phyloP scores from a whole-genome alignment of 2,888 invertebrate genomes.

The Dastarcus helophoroides region DNA sequence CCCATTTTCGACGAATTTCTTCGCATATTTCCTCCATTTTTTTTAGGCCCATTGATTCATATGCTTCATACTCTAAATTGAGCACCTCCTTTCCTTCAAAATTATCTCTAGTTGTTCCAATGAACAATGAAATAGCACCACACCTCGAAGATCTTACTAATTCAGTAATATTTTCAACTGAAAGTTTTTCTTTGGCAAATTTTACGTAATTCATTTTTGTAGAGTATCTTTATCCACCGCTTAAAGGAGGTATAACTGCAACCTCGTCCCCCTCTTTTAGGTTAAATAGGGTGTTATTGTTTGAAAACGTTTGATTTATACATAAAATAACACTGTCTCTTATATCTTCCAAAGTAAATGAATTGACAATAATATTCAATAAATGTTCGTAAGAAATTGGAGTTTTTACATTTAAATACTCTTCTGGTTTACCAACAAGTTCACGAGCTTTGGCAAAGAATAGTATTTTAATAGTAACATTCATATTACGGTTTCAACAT shows the following conservation, averaged over 20 bases:
- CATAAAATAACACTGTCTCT: conserved; percentile 64
- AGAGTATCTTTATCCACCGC: conserved; percentile 70
- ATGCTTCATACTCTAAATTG: conserved; percentile 87
- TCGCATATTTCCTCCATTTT: conserved; percentile 68
- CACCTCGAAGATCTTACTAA: conserved; percentile 59
- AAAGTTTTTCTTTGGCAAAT: conserved; percentile 53
- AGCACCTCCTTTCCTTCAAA: conserved; percentile 76
- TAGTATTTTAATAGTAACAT: conserved; percentile 54
- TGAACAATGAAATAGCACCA: conserved; percentile 81
- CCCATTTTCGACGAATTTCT: conserved; percentile 62
- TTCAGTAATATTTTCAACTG: conserved; percentile 54
- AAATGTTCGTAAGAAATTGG: conserved; percentile 47
- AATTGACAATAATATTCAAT: conserved; percentile 45
- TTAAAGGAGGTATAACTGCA: conserved; percentile 88
- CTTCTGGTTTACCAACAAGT: conserved; percentile 53
- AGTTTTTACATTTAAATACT: conserved; percentile 41
- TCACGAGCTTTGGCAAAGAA: conserved; percentile 90
- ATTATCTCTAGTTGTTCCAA: conserved; percentile 79
- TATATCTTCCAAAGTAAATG: conserved; percentile 56
- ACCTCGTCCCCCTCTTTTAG: conserved; percentile 65
- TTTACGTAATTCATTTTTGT: conserved; percentile 55
- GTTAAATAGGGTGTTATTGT: conserved; percentile 37
- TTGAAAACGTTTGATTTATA: conserved; percentile 70
- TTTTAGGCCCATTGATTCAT: conserved; percentile 82
- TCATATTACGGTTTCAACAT: no score